These are phyloP conservation scores for Nebria salina DNA, from an alignment of 2,888 invertebrate species.

Conservation along the genomic window DNA sequence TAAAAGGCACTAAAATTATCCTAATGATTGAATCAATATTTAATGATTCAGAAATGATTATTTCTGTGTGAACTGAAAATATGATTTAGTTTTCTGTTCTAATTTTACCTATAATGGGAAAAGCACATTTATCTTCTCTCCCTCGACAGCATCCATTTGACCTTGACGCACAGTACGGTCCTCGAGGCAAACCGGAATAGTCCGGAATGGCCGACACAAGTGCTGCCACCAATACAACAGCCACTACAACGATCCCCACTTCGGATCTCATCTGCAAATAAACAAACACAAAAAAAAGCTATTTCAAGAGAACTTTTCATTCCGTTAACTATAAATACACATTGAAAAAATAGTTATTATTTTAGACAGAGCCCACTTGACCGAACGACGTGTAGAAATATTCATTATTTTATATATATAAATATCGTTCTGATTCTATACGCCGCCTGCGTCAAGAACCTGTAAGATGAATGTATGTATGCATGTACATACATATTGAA, in stretches of 20 bases:
- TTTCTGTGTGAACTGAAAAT: too few relatives aligned
- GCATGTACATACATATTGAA: background rate
- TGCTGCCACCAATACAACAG: constrained; percentile 30
- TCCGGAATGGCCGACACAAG: constrained; percentile 52
- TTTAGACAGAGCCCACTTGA: constrained; percentile 3
- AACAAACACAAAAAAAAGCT: constrained; percentile 12
- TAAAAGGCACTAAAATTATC: too few relatives aligned
- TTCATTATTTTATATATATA: background rate
- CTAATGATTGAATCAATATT: background rate
- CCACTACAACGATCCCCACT: constrained; percentile 35
- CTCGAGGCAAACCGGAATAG: constrained; percentile 65
- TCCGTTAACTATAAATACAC: constrained; percentile 2
- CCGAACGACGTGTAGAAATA: constrained; percentile 8
- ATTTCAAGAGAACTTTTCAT: background rate
- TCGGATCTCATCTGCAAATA: constrained; percentile 51
- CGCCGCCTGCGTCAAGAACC: background rate
- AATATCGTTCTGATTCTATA: constrained; percentile 6
- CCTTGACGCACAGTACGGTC: constrained; percentile 68
- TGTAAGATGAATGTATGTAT: background rate
- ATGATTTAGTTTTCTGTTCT: background rate
- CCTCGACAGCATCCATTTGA: constrained; percentile 73
- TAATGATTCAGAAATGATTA: background rate
- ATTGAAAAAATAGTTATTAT: constrained; percentile 11
- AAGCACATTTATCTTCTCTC: constrained; percentile 83
- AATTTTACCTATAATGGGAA: constrained; percentile 75